Conservation (phyloP, 2,113 vertebrate species). For the Cyanistes caeruleus region DNA sequence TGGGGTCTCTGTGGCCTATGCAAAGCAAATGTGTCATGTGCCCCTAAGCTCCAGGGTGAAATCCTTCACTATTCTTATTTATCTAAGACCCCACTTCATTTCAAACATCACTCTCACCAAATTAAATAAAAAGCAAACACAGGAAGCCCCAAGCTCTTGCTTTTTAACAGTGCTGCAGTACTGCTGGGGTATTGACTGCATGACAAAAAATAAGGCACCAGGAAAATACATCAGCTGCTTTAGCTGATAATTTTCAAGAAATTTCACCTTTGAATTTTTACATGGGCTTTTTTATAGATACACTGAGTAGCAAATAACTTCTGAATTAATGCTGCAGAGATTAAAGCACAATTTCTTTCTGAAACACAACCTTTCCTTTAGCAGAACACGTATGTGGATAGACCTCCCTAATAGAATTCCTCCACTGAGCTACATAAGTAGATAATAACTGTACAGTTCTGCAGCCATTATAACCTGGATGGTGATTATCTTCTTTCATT, state of each 20-base stretch:
- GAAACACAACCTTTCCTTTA: neutral
- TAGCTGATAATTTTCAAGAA: neutral
- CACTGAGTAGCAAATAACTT: neutral
- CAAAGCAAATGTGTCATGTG: neutral
- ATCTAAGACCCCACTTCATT: neutral
- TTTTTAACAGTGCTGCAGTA: neutral
- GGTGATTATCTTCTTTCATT: neutral
- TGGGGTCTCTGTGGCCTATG: neutral
- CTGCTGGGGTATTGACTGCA: neutral
- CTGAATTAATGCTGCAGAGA: neutral
- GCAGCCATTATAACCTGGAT: neutral
- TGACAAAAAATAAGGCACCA: neutral
- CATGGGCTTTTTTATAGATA: neutral
- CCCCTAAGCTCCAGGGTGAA: neutral
- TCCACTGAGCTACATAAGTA: neutral
- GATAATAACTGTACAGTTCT: neutral
- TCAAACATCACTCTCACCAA: neutral
- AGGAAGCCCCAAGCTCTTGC: neutral
- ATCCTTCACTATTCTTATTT: neutral
- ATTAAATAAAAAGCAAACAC: neutral
- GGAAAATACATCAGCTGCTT: neutral
- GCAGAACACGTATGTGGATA: neutral
- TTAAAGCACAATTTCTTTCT: neutral
- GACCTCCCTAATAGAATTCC: neutral
- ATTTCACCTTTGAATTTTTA: neutral